A percentile compares a stretch with the other conserved stretches of the same genome.
Evolutionary conservation across 2,797 vertebrate species (phyloP).

Genomic region (Oophaga sylvatica): DNA sequence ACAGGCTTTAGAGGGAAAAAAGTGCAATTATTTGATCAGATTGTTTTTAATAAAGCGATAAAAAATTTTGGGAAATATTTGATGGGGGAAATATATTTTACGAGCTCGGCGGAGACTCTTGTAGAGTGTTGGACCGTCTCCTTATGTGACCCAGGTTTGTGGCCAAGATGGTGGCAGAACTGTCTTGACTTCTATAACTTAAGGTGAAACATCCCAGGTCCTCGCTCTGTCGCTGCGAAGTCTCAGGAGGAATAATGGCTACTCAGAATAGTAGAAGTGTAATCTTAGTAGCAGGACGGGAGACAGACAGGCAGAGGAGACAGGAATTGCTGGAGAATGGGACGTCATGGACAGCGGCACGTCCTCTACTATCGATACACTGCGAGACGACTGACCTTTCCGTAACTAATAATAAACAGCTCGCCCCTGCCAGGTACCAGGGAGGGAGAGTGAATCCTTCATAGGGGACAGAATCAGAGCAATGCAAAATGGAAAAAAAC

Average conservation of each 20-base stretch:
- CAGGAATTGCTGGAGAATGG: conserved; percentile 23
- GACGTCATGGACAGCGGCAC: conserved; percentile 2
- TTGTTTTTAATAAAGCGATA: too few relatives aligned
- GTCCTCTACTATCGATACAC: conserved; percentile 21
- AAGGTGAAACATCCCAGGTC: not conserved
- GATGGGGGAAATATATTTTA: too few relatives aligned
- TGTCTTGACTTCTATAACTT: not conserved
- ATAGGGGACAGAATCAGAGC: not conserved
- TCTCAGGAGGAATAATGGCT: not conserved
- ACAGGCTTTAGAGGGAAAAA: too few relatives aligned
- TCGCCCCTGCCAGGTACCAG: not conserved
- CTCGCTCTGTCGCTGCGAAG: not conserved
- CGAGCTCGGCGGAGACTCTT: not conserved
- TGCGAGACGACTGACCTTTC: conserved; percentile 27
- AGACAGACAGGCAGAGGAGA: conserved; percentile 41
- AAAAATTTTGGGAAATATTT: too few relatives aligned
- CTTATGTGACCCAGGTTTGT: not conserved
- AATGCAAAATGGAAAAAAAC: not conserved
- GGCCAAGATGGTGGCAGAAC: not conserved
- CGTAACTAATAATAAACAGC: conserved; percentile 30
- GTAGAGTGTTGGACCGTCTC: not conserved
- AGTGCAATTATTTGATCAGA: too few relatives aligned
- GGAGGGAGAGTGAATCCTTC: not conserved
- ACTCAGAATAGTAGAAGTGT: conserved; percentile 22
- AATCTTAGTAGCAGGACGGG: conserved; percentile 18